A percentile compares a stretch with the other conserved stretches of the same genome.
Evolutionary conservation across 2,797 vertebrate species (phyloP).

Genomic region (Avahi laniger): DNA sequence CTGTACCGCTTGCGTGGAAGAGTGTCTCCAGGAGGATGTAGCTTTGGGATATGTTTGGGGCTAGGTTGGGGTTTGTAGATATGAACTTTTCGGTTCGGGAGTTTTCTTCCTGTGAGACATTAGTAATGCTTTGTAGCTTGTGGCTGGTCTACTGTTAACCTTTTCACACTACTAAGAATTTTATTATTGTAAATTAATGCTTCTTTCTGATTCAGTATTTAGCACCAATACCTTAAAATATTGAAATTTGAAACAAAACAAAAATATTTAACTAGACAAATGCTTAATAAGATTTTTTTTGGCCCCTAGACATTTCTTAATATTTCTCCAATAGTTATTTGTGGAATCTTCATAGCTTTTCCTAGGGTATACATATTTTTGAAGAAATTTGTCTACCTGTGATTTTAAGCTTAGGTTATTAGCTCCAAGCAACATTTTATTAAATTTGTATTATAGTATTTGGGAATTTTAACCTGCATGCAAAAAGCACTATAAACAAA

Average conservation of each 20-base stretch:
- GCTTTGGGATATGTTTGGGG: not conserved
- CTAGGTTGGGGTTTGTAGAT: not conserved
- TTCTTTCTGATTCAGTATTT: slow-evolving; percentile 3
- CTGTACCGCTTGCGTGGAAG: not conserved
- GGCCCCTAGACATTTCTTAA: not conserved
- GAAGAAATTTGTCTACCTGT: not conserved
- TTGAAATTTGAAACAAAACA: slow-evolving; percentile 19
- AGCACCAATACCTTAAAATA: not conserved
- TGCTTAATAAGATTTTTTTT: not conserved
- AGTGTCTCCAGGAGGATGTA: not conserved
- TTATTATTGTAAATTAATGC: not conserved
- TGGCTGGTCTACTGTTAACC: not conserved
- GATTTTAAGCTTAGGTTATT: not conserved
- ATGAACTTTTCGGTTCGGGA: not conserved
- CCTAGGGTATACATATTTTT: not conserved
- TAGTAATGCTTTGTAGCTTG: not conserved
- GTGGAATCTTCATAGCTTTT: not conserved
- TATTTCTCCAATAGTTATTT: not conserved
- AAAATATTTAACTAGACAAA: not conserved
- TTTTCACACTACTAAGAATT: not conserved
- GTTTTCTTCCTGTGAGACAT: not conserved
- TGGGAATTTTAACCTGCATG: not conserved
- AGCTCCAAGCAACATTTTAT: not conserved
- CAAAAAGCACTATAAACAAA: not conserved
- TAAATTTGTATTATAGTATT: not conserved